Base-by-base conservation (phyloP, 2,113 vertebrate species). In the Bolborhynchus lineola region DNA sequence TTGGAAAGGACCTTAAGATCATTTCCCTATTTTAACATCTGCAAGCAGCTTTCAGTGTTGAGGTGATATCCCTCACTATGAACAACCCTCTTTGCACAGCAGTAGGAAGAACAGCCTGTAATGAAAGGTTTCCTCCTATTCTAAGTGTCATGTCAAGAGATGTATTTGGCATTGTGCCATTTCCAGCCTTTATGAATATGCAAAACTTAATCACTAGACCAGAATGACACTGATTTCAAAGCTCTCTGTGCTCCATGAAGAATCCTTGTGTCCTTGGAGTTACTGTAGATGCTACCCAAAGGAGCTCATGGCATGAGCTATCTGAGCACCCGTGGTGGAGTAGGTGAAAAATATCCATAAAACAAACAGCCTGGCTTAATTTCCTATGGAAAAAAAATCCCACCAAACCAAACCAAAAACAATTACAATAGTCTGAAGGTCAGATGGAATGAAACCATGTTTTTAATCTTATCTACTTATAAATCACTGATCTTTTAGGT, bases 381-480 rank as follows among this genome's bases (percentile, higher is more conserved):
- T 91, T 77, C 41, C 28, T 67, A 65, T 26, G 15, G 28, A 46
- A 85, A 90, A 75, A 63, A 28, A 68, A 12, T 0, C 7, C 18
- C 13, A n/a, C 13, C 57, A 59, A 59, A 59, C 33, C 21, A 59
- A 59, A 33, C 3, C 8, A 55, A 28, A 81, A 47, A 25, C 39
- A 35, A 59, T 1, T 20, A 52, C n/a, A 53, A 28, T 65, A 87
- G 21, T 89, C 81, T 87, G 83, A 94, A 97, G 93, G 95, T 96
- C 95, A 96, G 87, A 72, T 59, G 57, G 81, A 96, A 95, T 47
- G 47, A 92, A 94, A 96, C 72, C 52, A 92, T 60, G 42, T 8
- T 89, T 96, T 93, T 94, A 96, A 95, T 94, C 95, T 96, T 95
- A 96, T 85, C 94, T 96, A 53, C 92, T 96, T 96, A 95, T 3